Base-by-base conservation (phyloP, 2,113 vertebrate genomes). In the Indicator maculatus region DNA sequence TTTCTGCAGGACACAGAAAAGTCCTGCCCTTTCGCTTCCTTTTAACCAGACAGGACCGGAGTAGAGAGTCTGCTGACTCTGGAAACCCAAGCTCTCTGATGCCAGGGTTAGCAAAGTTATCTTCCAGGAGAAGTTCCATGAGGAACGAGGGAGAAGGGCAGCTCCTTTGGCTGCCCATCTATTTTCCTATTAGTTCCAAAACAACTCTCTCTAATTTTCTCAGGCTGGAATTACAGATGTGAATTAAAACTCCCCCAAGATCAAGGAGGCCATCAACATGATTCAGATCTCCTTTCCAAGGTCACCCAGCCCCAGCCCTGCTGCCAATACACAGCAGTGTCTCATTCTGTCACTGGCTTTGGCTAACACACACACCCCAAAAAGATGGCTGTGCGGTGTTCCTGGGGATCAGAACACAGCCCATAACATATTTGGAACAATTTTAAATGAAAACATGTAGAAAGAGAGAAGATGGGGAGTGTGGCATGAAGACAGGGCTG, bases 241-340 rank as follows among this genome's bases (percentile, higher is more conserved):
- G 77, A 93, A 95, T 93, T 95, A 95, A 94, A 94, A 96, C 95
- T 96, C 93, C 90, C 94, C 61, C 91, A 93, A 95, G 90, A 90
- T 91, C 83, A 95, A 90, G 74, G 41, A 91, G 74, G 70, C 63
- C 63, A 93, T 90, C 69, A 86, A 44, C 75, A 64, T 92, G 87
- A 90, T 75, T 96, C 50, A 86, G 63, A 58, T 66, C 50, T 24
- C 73, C 90, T 90, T 90, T 55, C 77, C 95, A 95, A 94, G 95
- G 91, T 96, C 93, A 95, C 53, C 12, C 72, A 53, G 58, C 19
- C 76, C 74, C 89, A 95, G 56, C 65, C 52, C 5, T 0, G 0
- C 28, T 90, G 38, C 58, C 41, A 27, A 23, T 30, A 33, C 12
- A 36, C 5, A 52, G 44, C 6, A 69, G 55, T 8, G 11, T 11